Evolutionary conservation across 2,113 vertebrate genomes (phyloP), one percentile per base, ranked within the genome.

Genomic region (Marmota monax): DNA sequence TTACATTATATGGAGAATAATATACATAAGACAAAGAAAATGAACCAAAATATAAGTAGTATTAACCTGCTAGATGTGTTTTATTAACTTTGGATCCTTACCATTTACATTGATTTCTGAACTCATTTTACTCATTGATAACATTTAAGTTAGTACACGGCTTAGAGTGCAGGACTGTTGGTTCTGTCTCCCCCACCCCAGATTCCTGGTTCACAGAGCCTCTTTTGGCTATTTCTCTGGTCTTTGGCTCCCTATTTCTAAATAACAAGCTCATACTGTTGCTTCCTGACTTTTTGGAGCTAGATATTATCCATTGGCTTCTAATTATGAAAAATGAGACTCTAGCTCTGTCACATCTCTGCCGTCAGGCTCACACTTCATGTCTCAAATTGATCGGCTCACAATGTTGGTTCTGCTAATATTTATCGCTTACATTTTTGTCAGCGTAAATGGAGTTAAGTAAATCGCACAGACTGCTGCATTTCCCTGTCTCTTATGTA

Each of bases 1-100:
- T 69, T 84, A 37, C 0, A 37, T 72, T 53, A n/a, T 70, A 22
- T 78, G 56, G 79, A 90, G 69, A 84, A 95, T 82, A 76, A 8
- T 34, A 83, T 34, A 22, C 5, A 51, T 34, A 92, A 65, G 20
- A 32, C 11, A 83, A 79, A 67, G 7, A 79, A 77, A 63, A 65
- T 85, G 67, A 86, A 69, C 37, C 76, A 76, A 92, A 96, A 53
- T 84, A n/a, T 39, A 82, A 90, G 34, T 5, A 78, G 32, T n/a
- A 53, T 34, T 88, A 63, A 53, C 53, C 5, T 7, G 37, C 72
- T 51, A 17, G 48, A 42, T 89, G 42, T 22, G 18, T 90, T 84
- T 84, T 91, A 25, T 78, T 78, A 82, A 69, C 23, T 91, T 88
- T 78, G 53, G 0, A 48, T 78, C 45, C 37, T 83, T 90, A 76